A percentile compares a stretch with the other conserved stretches of the same genome.
Evolutionary conservation across 2,888 invertebrate species (phyloP).

Genomic region (Phalera bucephala): DNA sequence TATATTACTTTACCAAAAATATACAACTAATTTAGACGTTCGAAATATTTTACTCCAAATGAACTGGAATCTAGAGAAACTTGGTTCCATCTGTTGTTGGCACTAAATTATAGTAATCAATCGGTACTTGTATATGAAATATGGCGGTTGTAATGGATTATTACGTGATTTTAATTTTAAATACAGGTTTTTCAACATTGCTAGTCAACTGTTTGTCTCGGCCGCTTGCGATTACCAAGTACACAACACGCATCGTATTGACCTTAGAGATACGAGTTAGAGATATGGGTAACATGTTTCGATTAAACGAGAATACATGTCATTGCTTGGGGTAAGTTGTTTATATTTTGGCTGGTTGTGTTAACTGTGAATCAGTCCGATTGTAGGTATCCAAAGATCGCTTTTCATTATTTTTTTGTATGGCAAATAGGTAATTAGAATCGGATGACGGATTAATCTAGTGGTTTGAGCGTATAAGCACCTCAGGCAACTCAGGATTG

Average conservation of each 20-base stretch:
- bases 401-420: too few species aligned
- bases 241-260: constrained; percentile 14
- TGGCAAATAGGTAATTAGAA: too few species aligned
- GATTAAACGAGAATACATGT: constrained; percentile 19
- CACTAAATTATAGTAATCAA: neutral
- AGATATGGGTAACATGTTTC: constrained; percentile 19
- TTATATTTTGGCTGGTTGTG: neutral
- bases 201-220: constrained; percentile 29
- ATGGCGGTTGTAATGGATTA: constrained; percentile 11
- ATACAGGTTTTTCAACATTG: constrained; percentile 28
- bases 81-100: too few species aligned
- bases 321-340: constrained; percentile 15
- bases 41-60: too few species aligned
- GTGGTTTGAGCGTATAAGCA: too few species aligned
- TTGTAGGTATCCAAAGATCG: too few species aligned
- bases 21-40: too few species aligned
- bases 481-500: too few species aligned
- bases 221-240: constrained; percentile 14
- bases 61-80: too few species aligned
- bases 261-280: constrained; percentile 29
- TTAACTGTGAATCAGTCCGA: too few species aligned
- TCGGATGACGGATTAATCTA: too few species aligned
- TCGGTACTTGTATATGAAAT: neutral
- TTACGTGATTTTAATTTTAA: constrained; percentile 18
- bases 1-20: too few species aligned